phyloP scores from a whole-genome alignment of 2,113 vertebrate species.

The Stigmatopora argus region DNA sequence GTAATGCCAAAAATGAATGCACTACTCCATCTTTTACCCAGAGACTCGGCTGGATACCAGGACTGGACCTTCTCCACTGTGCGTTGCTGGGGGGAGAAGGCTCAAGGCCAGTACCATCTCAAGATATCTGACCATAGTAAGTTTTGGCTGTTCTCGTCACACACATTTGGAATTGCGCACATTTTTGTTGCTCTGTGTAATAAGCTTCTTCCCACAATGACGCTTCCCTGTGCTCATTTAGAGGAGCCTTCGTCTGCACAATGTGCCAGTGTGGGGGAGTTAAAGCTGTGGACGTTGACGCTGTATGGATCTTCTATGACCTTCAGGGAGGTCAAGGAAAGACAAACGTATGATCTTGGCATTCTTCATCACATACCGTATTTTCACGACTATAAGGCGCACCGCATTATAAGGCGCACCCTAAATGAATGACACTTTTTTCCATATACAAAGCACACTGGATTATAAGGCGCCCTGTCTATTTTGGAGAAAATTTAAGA shows the following conservation, averaged over 20 bases:
- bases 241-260: slow-evolving; percentile 24
- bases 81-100: slow-evolving; percentile 91
- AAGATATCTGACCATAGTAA: slow-evolving; percentile 80
- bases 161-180: neutral
- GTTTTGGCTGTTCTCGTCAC: slow-evolving; percentile 1
- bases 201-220: neutral
- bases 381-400: too few species aligned
- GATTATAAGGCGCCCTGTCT: too few species aligned
- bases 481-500: too few species aligned
- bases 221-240: slow-evolving; percentile 13
- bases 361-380: too few species aligned
- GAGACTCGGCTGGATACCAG: slow-evolving; percentile 67
- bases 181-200: neutral
- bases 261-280: slow-evolving; percentile 54
- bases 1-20: neutral
- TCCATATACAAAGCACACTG: too few species aligned
- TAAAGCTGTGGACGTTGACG: slow-evolving; percentile 82
- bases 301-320: slow-evolving; percentile 90
- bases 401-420: too few species aligned
- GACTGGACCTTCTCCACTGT: slow-evolving; percentile 98
- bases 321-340: slow-evolving; percentile 73
- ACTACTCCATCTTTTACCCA: neutral
- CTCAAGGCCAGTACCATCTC: slow-evolving; percentile 79
- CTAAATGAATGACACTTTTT: too few species aligned
- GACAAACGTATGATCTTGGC: slow-evolving; percentile 70